Base-by-base conservation (phyloP, 2,888 invertebrate species). In the Gandaritis pyraliata region DNA sequence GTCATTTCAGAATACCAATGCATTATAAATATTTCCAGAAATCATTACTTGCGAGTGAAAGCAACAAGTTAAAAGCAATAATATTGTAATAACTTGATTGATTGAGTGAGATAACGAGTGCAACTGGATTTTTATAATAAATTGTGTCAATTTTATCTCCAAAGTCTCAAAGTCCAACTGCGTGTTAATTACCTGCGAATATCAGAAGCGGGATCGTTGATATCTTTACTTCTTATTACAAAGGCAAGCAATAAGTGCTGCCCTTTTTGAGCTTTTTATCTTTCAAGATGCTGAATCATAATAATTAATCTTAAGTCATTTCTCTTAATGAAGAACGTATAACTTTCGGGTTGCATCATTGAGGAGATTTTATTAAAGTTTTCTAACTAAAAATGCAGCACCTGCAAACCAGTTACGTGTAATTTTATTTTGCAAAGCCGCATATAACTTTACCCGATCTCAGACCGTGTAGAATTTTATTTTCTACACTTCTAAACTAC, bases 21-120 rank as follows among this genome's bases (percentile, higher is more conserved):
- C 16, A 49, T 43, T 50, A 45, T 54, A 54, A 56, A 56, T 47
- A n/a, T 46, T 62, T 47, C 46, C 38, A 49, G 54, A 62, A 54
- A 39, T 33, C 49, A 18, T 52, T 56, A 51, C 52, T 58, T 55
- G 54, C 47, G 33, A 51, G 63, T 47, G 63, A 63, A 58, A 63
- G 63, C 46, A 41, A 49, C 49, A 46, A 30, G 39, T 64, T 68
- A 63, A 65, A 60, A 65, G 66, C 61, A 66, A 66, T 61, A 43
- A 43, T 53, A 66, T 53, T 61, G 62, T 61, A 64, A 64, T 61
- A 55, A 60, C 39, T 61, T 70, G 69, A 70, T 70, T 64, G 68
- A 70, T 68, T 47, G 64, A 39, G 49, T 43, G 68, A 70, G 67
- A 70, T 62, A 59, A 46, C 54, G 45, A 18, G 13, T 49, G 65